Conservation (phyloP, 2,113 vertebrate species). For the Chiloscyllium plagiosum region DNA sequence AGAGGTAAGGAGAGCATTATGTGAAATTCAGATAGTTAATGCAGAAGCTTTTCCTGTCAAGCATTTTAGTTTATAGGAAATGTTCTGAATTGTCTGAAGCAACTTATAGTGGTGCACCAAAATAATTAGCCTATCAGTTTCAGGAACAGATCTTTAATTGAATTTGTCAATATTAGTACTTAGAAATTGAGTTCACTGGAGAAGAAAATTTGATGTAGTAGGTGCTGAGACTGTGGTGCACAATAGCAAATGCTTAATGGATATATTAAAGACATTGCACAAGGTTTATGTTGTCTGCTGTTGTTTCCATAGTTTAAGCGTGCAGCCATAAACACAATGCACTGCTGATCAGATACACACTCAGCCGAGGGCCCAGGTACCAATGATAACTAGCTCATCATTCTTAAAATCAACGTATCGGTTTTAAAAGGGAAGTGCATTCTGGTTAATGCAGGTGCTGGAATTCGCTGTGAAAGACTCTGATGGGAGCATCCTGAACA, state of each 20-base stretch:
- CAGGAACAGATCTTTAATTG: neutral
- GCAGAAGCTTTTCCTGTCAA: neutral
- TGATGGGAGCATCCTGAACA: neutral
- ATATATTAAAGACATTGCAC: too few species aligned
- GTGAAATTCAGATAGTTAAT: neutral
- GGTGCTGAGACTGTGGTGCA: too few species aligned
- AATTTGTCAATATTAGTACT: neutral
- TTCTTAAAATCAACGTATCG: neutral
- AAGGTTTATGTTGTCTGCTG: too few species aligned
- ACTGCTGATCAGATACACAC: too few species aligned
- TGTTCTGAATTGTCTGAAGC: neutral
- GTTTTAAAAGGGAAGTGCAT: neutral
- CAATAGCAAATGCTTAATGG: too few species aligned
- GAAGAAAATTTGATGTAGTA: too few species aligned
- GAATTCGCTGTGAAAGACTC: neutral
- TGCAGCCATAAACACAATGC: too few species aligned
- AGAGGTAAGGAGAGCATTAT: constrained; percentile 58
- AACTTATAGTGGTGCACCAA: neutral
- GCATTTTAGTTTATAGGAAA: neutral
- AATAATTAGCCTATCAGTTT: neutral
- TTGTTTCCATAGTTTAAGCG: too few species aligned
- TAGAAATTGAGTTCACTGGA: neutral
- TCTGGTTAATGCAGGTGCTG: neutral
- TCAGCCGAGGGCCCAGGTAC: neutral
- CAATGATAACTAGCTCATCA: neutral